These are phyloP conservation scores for Anhinga rufa DNA, from an alignment of 2,113 vertebrate species.

Conservation along the genomic window DNA sequence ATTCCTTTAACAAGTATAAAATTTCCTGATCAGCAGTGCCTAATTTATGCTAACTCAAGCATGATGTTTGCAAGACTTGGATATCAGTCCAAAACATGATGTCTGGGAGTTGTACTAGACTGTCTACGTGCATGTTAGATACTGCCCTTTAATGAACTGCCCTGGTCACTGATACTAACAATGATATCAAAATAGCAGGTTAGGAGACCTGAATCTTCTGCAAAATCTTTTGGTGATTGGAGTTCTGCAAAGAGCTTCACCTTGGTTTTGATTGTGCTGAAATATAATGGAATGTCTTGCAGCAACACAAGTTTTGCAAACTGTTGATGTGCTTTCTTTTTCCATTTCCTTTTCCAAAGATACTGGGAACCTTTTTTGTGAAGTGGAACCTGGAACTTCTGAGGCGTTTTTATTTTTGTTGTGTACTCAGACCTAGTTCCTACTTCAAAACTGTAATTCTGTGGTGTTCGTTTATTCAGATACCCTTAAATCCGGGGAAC, in stretches of 20 bases:
- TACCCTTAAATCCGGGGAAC: neutral
- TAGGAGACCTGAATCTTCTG: neutral
- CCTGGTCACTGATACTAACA: neutral
- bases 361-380: neutral
- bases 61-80: neutral
- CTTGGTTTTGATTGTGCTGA: neutral
- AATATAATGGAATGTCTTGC: neutral
- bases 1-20: neutral
- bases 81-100: neutral
- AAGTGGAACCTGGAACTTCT: neutral
- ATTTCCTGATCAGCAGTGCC: neutral
- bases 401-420: neutral
- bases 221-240: neutral
- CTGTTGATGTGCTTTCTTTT: neutral
- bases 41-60: neutral
- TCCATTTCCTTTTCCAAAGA: neutral
- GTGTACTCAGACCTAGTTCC: neutral
- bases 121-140: rapidly evolving
- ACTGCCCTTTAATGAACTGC: neutral
- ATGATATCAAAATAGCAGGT: neutral
- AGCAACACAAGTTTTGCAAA: neutral
- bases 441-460: neutral
- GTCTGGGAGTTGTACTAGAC: neutral
- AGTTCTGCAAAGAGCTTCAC: neutral
- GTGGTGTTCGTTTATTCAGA: neutral